phyloP scores from a whole-genome alignment of 2,797 vertebrate species.

The Gastrophryne carolinensis region DNA sequence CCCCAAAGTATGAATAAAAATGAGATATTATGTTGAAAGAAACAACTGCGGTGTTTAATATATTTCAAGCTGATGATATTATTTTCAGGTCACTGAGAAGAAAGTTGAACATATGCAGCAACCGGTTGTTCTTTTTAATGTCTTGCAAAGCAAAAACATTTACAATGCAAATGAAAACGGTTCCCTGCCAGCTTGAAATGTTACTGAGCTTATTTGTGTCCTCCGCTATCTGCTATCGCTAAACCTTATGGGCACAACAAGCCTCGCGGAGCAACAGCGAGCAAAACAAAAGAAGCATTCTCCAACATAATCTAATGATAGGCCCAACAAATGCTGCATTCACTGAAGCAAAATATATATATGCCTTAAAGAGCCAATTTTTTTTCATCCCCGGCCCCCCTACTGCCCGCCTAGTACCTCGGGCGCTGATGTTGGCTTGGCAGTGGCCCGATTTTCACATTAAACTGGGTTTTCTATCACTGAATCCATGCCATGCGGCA shows the following conservation, averaged over 20 bases:
- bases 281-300: background rate
- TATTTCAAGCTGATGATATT: background rate
- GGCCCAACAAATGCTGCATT: too few species aligned
- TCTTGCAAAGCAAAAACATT: background rate
- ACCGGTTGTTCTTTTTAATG: background rate
- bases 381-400: too few species aligned
- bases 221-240: background rate
- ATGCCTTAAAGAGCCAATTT: too few species aligned
- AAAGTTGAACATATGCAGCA: background rate
- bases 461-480: too few species aligned
- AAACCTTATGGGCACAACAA: background rate
- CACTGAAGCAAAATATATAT: too few species aligned
- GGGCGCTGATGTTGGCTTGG: too few species aligned
- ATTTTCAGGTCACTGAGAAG: background rate
- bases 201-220: background rate
- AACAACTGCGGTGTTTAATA: background rate
- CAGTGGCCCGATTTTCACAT: too few species aligned
- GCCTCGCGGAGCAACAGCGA: background rate
- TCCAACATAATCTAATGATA: background rate
- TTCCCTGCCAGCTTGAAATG: background rate
- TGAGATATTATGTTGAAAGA: too few species aligned
- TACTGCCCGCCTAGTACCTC: too few species aligned
- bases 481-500: too few species aligned
- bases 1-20: too few species aligned
- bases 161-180: background rate